A percentile compares a stretch with the other conserved stretches of the same genome.
These are phyloP conservation scores for Cerastis leucographa DNA, from an alignment of 2,888 invertebrate genomes.

Conservation along the genomic window DNA sequence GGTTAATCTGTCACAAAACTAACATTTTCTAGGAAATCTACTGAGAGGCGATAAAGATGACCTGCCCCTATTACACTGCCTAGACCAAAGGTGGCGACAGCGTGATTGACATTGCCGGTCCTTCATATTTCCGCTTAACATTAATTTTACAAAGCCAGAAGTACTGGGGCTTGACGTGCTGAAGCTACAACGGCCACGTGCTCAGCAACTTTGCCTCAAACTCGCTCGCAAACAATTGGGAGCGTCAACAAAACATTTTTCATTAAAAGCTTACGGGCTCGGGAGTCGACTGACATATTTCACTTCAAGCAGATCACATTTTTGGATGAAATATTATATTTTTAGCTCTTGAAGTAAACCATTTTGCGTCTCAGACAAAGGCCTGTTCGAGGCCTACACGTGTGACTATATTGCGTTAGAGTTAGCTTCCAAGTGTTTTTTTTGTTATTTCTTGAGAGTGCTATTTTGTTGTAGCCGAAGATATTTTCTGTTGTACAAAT, in stretches of 20 bases:
- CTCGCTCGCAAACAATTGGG: constrained; percentile 45
- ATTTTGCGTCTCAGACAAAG: not conserved
- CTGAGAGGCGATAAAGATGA: too few relatives aligned
- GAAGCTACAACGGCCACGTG: too few relatives aligned
- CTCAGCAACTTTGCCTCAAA: constrained; percentile 23
- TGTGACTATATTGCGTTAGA: not conserved
- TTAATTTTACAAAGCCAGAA: not conserved
- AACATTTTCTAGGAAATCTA: not conserved
- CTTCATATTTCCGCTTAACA: not conserved
- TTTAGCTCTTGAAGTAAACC: constrained; percentile 3
- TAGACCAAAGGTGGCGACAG: not conserved
- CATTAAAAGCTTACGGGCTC: constrained; percentile 51
- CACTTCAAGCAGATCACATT: constrained; percentile 2
- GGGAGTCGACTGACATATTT: constrained; percentile 24
- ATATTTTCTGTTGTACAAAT: not conserved
- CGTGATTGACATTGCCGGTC: not conserved
- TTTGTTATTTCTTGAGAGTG: not conserved
- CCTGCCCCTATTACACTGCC: not conserved
- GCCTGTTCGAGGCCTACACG: not conserved
- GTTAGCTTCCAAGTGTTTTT: not conserved
- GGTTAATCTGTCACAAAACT: not conserved
- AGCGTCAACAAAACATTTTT: constrained; percentile 62
- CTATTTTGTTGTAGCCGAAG: not conserved
- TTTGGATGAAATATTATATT: constrained; percentile 10
- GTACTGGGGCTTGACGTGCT: not conserved